Evolutionary conservation across 23 tunicate genomes (phyloP).

Genomic region (Oikopleura dioica): DNA sequence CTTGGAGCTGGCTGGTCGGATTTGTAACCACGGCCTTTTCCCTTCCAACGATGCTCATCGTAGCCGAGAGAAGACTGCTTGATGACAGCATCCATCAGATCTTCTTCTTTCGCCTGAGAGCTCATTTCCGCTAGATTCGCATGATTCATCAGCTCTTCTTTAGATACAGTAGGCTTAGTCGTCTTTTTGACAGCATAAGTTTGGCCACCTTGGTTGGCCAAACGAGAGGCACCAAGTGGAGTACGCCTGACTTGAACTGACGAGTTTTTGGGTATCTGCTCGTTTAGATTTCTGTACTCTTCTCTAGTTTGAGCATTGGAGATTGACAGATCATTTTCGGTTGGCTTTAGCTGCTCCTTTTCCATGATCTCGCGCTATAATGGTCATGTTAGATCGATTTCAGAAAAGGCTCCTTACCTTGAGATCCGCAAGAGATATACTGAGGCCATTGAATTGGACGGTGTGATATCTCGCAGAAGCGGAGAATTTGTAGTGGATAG

Average conservation of each 20-base stretch:
- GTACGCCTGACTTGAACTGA: conserved; percentile 46
- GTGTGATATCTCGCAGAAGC: conserved; percentile 56
- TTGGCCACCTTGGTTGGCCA: no score
- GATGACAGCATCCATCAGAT: no score
- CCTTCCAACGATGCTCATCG: no score
- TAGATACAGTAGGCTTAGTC: no score
- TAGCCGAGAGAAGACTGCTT: no score
- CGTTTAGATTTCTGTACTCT: conserved; percentile 56
- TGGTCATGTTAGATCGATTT: no score
- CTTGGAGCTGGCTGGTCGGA: conserved; percentile 11
- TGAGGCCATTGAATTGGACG: conserved; percentile 58
- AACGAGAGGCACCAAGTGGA: conserved; percentile 72
- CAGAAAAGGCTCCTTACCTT: no score
- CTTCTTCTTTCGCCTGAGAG: no score
- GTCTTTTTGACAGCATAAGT: no score
- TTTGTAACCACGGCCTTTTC: no score
- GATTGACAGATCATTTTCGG: conserved; percentile 51
- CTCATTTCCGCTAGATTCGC: no score
- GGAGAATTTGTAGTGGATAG: conserved; percentile 79
- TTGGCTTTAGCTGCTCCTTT: conserved; percentile 44
- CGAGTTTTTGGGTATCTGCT: conserved; percentile 54
- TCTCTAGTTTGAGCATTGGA: conserved; percentile 61
- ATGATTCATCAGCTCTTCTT: no score
- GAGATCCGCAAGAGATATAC: conserved; percentile 36
- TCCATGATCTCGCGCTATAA: conserved; percentile 60